Evolutionary conservation across 2,888 invertebrate genomes (phyloP).

Genomic region (Melitaea athalia): DNA sequence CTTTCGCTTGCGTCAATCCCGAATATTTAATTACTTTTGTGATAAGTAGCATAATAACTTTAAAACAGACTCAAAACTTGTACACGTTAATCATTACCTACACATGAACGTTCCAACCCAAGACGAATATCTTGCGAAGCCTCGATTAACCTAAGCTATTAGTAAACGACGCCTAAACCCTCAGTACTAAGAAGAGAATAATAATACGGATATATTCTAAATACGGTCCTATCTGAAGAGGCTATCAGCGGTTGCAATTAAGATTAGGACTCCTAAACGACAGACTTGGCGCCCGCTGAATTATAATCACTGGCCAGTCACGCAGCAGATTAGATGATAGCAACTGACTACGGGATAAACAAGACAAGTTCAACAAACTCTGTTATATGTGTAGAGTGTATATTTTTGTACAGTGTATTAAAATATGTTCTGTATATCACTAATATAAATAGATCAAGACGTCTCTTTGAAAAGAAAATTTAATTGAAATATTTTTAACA

Average conservation of each 20-base stretch:
- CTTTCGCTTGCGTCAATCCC: no score
- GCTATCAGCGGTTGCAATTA: conserved; percentile 32
- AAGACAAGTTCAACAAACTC: background rate
- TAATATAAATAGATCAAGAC: no score
- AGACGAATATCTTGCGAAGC: conserved; percentile 3
- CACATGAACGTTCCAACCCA: background rate
- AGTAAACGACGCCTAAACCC: conserved; percentile 15
- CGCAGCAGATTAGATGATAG: conserved; percentile 5
- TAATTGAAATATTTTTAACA: no score
- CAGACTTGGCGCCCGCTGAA: conserved; percentile 15
- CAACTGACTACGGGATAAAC: background rate
- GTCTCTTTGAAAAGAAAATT: no score
- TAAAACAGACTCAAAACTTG: background rate
- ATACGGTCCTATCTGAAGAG: conserved; percentile 29
- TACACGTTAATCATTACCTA: background rate
- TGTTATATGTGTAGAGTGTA: background rate
- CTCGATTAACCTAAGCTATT: conserved; percentile 9
- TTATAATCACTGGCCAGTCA: conserved; percentile 18
- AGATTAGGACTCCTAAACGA: conserved; percentile 30
- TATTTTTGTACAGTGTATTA: no score
- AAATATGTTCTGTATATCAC: no score
- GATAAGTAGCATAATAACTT: no score
- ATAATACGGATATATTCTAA: conserved; percentile 30
- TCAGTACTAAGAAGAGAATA: conserved; percentile 28
- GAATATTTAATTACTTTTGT: no score